phyloP scores from a whole-genome alignment of 1,140 invertebrate species.

The Laupala kohalensis region DNA sequence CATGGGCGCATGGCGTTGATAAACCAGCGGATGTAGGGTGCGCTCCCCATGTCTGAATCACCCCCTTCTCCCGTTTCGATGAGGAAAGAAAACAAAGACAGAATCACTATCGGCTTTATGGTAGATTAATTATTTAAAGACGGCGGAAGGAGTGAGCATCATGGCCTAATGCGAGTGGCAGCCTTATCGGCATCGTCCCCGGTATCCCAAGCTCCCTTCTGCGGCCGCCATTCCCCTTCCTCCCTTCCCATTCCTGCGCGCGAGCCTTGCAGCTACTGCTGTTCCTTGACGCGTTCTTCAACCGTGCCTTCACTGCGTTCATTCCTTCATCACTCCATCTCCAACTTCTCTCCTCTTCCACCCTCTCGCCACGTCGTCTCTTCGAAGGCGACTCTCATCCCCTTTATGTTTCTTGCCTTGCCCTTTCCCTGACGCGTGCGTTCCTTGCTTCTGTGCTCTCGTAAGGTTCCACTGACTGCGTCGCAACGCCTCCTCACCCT shows the following conservation, averaged over 20 bases:
- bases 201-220: background rate
- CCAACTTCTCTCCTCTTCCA: background rate
- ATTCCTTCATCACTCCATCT: background rate
- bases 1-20: background rate
- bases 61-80: background rate
- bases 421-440: no score
- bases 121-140: constrained; percentile 18
- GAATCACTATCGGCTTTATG: constrained; percentile 16
- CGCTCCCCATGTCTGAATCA: background rate
- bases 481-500: no score
- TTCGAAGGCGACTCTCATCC: no score
- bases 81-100: constrained; percentile 17
- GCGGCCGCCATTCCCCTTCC: background rate
- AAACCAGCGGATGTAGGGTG: constrained; percentile 3
- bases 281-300: no score
- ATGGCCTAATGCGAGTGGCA: background rate
- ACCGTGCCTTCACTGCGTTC: background rate
- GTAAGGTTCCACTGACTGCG: no score
- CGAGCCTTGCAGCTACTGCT: background rate
- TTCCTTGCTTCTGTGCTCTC: no score
- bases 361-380: no score
- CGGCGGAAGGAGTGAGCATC: constrained; percentile 1
- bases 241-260: no score
- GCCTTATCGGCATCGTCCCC: background rate
- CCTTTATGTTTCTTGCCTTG: no score